Conservation (phyloP, 2,797 vertebrate species). For the Microtus agrestis region DNA sequence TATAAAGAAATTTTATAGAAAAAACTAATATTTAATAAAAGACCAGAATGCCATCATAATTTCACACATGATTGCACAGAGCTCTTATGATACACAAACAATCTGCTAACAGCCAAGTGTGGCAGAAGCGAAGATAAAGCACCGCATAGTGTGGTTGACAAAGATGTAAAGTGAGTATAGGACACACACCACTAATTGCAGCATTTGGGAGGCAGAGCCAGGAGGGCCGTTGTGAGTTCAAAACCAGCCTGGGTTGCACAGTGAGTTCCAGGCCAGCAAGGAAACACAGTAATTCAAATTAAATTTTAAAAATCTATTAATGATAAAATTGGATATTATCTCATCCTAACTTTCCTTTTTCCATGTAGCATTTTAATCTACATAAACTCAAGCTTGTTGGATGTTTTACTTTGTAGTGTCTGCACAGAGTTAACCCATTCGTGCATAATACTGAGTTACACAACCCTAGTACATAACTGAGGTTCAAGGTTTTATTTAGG, state of each 20-base stretch:
- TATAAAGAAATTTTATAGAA: not conserved
- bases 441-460: too few species aligned
- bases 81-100: not conserved
- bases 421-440: constrained; percentile 29
- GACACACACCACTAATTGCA: not conserved
- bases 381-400: not conserved
- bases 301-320: constrained; percentile 10
- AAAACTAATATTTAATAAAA: constrained; percentile 15
- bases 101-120: not conserved
- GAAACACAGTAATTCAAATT: constrained; percentile 7
- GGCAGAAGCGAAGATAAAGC: not conserved
- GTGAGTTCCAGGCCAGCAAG: not conserved
- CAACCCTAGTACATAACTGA: not conserved
- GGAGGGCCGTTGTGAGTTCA: not conserved
- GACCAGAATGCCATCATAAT: not conserved
- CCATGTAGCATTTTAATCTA: constrained; percentile 3
- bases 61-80: not conserved
- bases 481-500: constrained; percentile 26
- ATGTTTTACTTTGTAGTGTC: constrained; percentile 46
- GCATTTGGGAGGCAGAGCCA: too few species aligned
- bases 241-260: not conserved
- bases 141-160: not conserved
- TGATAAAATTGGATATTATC: constrained; percentile 46
- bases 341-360: constrained; percentile 45
- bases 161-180: not conserved